Evolutionary conservation across 2,888 invertebrate species (phyloP).

Genomic region (Drosophila yooni): DNA sequence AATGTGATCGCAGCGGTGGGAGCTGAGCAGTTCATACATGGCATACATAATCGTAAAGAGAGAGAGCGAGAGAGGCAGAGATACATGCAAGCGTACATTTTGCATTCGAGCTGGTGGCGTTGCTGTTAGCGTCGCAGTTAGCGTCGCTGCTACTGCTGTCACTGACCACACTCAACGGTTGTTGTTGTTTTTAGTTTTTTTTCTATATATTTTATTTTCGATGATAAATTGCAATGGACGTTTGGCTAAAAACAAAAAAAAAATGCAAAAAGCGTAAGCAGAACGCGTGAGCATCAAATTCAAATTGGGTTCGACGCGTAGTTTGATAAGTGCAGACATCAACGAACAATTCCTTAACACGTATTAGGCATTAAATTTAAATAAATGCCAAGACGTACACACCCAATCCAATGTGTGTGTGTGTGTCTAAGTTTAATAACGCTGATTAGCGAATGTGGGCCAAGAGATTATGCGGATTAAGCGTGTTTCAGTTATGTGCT

Average conservation of each 20-base stretch:
- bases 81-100: conserved; percentile 32
- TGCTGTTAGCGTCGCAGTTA: conserved; percentile 5
- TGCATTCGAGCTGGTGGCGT: conserved; percentile 33
- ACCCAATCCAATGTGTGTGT: conserved; percentile 1
- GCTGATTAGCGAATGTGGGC: conserved; percentile 66
- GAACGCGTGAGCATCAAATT: conserved; percentile 1
- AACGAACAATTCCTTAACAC: conserved; percentile 47
- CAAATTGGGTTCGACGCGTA: conserved; percentile 15
- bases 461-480: conserved; percentile 63
- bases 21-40: conserved; percentile 13
- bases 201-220: conserved; percentile 27
- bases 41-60: conserved; percentile 14
- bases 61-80: background rate
- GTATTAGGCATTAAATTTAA: conserved; percentile 44
- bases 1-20: conserved; percentile 23
- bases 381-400: conserved; percentile 38
- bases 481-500: conserved; percentile 8
- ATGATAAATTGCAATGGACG: conserved; percentile 42
- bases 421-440: conserved; percentile 45
- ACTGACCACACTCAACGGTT: conserved; percentile 70
- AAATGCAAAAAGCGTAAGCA: conserved; percentile 9
- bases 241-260: conserved; percentile 21
- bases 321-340: conserved; percentile 32
- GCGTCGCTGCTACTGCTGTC: conserved; percentile 44
- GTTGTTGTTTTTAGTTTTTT: conserved; percentile 3